Conservation (phyloP, 92 coral and sea anemone genomes). For the Blastomussa wellsi region DNA sequence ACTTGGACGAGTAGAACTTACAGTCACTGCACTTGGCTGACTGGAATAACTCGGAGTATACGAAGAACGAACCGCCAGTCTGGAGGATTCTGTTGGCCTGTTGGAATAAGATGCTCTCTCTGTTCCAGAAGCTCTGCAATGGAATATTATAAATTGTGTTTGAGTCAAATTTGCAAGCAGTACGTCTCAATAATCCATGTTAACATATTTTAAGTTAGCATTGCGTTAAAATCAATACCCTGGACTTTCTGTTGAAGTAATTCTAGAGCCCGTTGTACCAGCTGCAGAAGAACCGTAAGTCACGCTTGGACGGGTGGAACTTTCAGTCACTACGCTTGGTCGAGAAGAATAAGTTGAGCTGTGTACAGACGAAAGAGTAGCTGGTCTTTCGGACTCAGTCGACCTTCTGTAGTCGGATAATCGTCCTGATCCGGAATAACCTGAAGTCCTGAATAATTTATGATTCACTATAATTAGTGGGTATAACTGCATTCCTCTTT, state of each 20-base stretch:
- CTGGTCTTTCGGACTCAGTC: constrained; percentile 2
- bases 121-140: not conserved
- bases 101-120: not conserved
- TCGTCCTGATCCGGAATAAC: constrained; percentile 8
- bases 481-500: not conserved
- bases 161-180: not conserved
- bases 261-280: not conserved
- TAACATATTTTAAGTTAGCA: not conserved
- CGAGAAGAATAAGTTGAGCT: not conserved
- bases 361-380: not conserved
- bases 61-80: not conserved
- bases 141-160: not conserved
- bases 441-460: not conserved
- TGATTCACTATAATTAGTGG: not conserved
- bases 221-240: not conserved
- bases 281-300: not conserved
- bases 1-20: not conserved
- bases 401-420: not conserved
- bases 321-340: not conserved
- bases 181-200: too few relatives aligned
- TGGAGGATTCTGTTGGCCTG: not conserved
- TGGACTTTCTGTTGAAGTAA: not conserved
- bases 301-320: constrained; percentile 2
- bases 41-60: not conserved
- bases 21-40: not conserved